phyloP scores from a whole-genome alignment of 2,888 invertebrate species.

The Scotopteryx bipunctaria region DNA sequence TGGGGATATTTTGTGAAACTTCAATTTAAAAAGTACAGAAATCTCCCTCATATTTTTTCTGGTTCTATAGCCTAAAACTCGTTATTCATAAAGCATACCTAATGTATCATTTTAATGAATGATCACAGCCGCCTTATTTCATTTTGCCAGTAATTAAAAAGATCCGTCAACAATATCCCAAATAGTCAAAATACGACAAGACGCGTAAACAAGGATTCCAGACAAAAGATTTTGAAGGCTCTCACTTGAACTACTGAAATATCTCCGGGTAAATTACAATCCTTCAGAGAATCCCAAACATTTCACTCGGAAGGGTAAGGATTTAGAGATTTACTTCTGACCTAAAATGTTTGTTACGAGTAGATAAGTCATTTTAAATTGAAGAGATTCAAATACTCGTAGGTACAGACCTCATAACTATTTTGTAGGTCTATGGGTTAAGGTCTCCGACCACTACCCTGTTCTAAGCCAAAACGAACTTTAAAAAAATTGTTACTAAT shows the following conservation, averaged over 20 bases:
- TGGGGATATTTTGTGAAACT: not conserved
- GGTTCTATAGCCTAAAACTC: too few species aligned
- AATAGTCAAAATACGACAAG: not conserved
- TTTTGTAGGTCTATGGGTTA: too few species aligned
- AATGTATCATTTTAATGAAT: too few species aligned
- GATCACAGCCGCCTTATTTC: too few species aligned
- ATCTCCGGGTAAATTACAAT: not conserved
- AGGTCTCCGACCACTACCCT: too few species aligned
- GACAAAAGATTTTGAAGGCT: not conserved
- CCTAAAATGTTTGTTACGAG: not conserved
- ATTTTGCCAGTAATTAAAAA: not conserved
- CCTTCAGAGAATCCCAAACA: not conserved
- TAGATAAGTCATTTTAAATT: not conserved
- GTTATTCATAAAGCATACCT: too few species aligned
- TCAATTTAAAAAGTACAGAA: too few species aligned
- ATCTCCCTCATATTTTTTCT: too few species aligned
- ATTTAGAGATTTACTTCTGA: not conserved
- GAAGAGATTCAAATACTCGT: not conserved
- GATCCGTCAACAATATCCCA: not conserved
- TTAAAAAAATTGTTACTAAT: too few species aligned
- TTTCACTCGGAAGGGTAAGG: not conserved
- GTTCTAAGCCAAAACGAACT: too few species aligned
- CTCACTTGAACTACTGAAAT: not conserved
- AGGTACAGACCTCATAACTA: too few species aligned
- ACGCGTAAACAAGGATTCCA: not conserved